Evolutionary conservation across 2,113 vertebrate species (phyloP).

Genomic region (Cochlearius cochlearius): DNA sequence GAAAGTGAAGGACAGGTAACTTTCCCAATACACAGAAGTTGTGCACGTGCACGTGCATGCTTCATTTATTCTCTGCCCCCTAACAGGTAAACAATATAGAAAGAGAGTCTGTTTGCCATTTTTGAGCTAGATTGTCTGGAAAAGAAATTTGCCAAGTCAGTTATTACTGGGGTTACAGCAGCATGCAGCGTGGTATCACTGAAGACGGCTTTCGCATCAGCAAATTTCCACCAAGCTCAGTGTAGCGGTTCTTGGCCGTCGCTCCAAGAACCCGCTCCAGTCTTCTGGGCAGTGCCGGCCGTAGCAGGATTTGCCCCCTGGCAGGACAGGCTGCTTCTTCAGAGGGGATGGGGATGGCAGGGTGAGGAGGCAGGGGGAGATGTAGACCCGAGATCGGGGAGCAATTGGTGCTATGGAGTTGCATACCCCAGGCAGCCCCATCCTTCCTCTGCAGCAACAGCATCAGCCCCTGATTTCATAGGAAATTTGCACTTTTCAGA

Average conservation of each 20-base stretch:
- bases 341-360: background rate
- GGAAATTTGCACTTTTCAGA: background rate
- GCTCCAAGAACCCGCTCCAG: background rate
- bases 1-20: constrained; percentile 64
- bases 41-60: constrained; percentile 19
- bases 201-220: background rate
- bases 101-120: constrained; percentile 10
- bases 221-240: background rate
- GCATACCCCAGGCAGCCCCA: background rate
- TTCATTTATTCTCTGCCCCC: constrained; percentile 37
- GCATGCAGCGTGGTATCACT: background rate
- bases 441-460: background rate
- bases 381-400: accelerated
- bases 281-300: accelerated
- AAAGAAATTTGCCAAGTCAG: constrained; percentile 36
- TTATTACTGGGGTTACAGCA: background rate
- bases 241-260: background rate
- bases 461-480: background rate
- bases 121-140: constrained; percentile 43
- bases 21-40: constrained; percentile 49
- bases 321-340: background rate
- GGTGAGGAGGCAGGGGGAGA: background rate
- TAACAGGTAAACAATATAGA: constrained; percentile 35
- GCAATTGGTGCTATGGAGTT: background rate
- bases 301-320: background rate